Evolutionary conservation across 2,113 vertebrate genomes (phyloP).

Genomic region (Strix aluco): DNA sequence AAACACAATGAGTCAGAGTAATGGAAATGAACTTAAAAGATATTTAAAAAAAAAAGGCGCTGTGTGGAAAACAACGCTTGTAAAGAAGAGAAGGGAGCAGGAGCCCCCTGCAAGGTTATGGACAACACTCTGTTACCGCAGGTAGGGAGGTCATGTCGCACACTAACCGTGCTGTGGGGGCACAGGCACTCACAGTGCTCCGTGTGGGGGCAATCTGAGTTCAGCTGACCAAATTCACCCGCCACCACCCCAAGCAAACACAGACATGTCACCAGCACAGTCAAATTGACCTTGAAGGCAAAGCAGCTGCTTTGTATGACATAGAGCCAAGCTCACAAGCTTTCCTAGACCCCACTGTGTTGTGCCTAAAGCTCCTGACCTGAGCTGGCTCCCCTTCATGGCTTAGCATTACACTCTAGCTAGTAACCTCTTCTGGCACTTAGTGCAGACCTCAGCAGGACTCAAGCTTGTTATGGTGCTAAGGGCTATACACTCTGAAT

Average conservation of each 20-base stretch:
- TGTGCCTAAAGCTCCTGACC: neutral
- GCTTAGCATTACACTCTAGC: neutral
- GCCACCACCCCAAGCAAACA: neutral
- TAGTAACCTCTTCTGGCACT: neutral
- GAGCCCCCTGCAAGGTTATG: rapidly evolving
- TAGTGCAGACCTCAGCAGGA: neutral
- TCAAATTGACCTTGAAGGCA: neutral
- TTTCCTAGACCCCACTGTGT: neutral
- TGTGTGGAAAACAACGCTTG: neutral
- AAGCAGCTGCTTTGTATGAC: neutral
- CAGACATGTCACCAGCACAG: neutral
- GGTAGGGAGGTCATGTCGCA: neutral
- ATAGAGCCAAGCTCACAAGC: rapidly evolving
- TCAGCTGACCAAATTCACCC: neutral
- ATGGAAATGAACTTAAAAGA: neutral
- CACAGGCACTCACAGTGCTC: neutral
- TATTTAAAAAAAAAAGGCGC: neutral
- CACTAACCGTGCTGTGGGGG: rapidly evolving
- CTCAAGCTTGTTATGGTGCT: neutral
- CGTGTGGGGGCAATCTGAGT: neutral
- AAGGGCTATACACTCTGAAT: neutral
- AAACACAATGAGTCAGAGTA: neutral
- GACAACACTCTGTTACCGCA: rapidly evolving
- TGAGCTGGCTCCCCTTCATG: neutral
- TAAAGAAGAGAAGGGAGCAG: neutral